Conservation (phyloP, 2,113 vertebrate genomes). For the Paracyprichromis sp. region DNA sequence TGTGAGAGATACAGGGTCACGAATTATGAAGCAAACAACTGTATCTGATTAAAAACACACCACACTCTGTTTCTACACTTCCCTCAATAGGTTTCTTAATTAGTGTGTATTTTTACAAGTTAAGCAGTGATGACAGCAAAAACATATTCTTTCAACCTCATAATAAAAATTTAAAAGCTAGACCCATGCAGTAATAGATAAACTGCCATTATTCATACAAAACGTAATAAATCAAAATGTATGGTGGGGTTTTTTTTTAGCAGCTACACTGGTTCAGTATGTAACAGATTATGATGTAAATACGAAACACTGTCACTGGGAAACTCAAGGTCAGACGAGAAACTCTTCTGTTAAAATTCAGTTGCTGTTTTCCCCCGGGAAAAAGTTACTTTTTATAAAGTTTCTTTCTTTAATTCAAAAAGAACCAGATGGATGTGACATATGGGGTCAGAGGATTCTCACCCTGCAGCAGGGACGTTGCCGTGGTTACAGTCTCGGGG, state of each 20-base stretch:
- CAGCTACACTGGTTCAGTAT: not conserved
- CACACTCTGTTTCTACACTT: not conserved
- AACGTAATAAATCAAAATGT: constrained; percentile 2
- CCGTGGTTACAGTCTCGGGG: constrained; percentile 82
- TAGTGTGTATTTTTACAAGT: not conserved
- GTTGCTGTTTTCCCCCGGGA: not conserved
- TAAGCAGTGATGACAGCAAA: not conserved
- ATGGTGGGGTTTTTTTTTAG: not conserved
- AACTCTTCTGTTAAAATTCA: not conserved
- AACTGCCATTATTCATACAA: not conserved
- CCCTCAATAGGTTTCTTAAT: not conserved
- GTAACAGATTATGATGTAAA: not conserved
- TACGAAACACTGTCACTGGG: not conserved
- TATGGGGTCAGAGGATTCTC: constrained; percentile 37
- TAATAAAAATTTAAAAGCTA: not conserved
- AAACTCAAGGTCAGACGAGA: not conserved
- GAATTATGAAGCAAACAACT: not conserved
- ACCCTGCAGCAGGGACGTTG: constrained; percentile 86
- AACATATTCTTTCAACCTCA: not conserved
- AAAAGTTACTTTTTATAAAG: not conserved
- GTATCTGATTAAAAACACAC: not conserved
- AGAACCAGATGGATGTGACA: constrained; percentile 38
- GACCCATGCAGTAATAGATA: not conserved
- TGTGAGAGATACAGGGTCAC: not conserved
- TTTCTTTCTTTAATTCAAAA: not conserved